Conservation (phyloP, 2,797 vertebrate species). For the Neopelma chrysocephalum region DNA sequence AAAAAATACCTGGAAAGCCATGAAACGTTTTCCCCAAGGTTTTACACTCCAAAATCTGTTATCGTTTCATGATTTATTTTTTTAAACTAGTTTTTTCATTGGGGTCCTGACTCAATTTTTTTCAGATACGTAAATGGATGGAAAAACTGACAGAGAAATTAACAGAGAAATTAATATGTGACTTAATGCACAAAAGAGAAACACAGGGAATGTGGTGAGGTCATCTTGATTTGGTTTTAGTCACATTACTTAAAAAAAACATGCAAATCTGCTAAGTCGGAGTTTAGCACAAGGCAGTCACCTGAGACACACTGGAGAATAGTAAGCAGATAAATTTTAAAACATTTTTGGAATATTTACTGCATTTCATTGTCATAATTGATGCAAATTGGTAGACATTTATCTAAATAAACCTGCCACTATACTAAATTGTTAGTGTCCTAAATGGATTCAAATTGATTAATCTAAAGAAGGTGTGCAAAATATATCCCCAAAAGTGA, state of each 20-base stretch:
- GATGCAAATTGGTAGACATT: slow-evolving; percentile 35
- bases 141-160: not conserved
- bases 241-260: not conserved
- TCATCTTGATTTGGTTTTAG: not conserved
- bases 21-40: not conserved
- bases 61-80: not conserved
- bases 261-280: not conserved
- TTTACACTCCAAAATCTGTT: not conserved
- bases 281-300: not conserved
- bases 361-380: slow-evolving; percentile 3
- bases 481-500: not conserved
- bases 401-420: slow-evolving; percentile 35
- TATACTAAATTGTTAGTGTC: not conserved
- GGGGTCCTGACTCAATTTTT: not conserved
- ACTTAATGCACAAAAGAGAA: not conserved
- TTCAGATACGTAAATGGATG: not conserved
- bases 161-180: not conserved
- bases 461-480: slow-evolving; percentile 2
- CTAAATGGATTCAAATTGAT: slow-evolving; percentile 31
- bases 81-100: not conserved
- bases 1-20: not conserved
- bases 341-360: not conserved
- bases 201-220: not conserved
- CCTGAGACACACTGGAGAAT: not conserved
- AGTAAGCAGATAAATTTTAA: not conserved